Percentiles rank a stretch among this genome's conserved stretches.
Conservation (phyloP, 1,140 invertebrate species). For the Drosophila saltans region DNA sequence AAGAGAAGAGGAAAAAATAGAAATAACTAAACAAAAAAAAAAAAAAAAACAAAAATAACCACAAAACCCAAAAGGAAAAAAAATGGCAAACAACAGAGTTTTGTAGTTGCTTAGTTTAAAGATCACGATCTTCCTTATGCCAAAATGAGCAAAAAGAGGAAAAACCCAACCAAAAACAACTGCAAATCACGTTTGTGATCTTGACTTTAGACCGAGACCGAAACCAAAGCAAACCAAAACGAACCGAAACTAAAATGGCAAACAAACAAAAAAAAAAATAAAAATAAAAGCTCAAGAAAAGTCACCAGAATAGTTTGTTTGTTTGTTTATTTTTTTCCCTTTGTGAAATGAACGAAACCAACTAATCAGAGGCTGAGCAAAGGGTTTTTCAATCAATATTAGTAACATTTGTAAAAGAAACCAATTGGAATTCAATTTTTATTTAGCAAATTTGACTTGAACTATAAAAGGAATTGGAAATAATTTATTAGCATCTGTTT, state of each 20-base stretch:
- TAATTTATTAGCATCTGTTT: too few species aligned
- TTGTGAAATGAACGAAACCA: background rate
- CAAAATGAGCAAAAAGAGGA: conserved; percentile 61
- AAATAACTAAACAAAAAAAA: conserved; percentile 34
- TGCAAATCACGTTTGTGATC: conserved; percentile 78
- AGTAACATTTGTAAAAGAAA: too few species aligned
- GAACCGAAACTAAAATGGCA: conserved; percentile 34
- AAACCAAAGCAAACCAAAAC: conserved; percentile 39
- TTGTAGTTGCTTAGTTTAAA: conserved; percentile 69
- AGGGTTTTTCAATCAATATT: background rate
- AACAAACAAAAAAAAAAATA: conserved; percentile 39
- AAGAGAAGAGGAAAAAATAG: conserved; percentile 12
- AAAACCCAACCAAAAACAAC: conserved; percentile 50
- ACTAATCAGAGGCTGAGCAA: conserved; percentile 25
- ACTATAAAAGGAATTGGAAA: too few species aligned
- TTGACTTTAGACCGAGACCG: conserved; percentile 69
- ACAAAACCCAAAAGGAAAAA: conserved; percentile 16
- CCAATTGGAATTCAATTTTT: too few species aligned
- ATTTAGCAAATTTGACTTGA: too few species aligned
- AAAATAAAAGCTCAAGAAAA: conserved; percentile 57
- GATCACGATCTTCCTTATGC: conserved; percentile 74
- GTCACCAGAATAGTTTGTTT: conserved; percentile 30
- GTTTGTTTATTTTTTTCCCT: too few species aligned
- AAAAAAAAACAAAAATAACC: conserved; percentile 38
- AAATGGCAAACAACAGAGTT: conserved; percentile 30